Evolutionary conservation across 2,113 vertebrate species (phyloP).

Genomic region (Phrynosoma platyrhinos): DNA sequence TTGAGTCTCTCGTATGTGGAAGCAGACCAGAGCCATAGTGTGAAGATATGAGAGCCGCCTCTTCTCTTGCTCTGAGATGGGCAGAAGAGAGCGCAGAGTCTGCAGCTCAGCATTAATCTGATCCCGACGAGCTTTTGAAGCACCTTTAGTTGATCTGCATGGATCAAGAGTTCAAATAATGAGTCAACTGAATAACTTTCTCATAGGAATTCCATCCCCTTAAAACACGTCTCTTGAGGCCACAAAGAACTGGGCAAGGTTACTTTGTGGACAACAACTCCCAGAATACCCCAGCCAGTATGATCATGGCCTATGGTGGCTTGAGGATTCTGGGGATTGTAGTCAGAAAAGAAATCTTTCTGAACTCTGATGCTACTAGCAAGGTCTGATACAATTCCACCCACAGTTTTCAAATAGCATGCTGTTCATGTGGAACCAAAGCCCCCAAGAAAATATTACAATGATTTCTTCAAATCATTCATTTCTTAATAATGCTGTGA

Average conservation of each 20-base stretch:
- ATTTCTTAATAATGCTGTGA: background rate
- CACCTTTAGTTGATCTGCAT: constrained; percentile 88
- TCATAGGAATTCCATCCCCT: background rate
- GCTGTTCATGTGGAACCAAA: background rate
- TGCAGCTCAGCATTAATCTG: constrained; percentile 87
- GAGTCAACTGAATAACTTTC: background rate
- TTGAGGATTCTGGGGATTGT: background rate
- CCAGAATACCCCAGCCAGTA: background rate
- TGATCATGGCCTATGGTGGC: background rate
- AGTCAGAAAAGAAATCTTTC: background rate
- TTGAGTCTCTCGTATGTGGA: constrained; percentile 79
- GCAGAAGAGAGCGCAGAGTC: constrained; percentile 82
- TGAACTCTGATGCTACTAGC: background rate
- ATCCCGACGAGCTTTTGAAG: constrained; percentile 88
- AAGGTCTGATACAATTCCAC: background rate
- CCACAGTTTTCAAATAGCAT: background rate
- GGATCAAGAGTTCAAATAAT: constrained; percentile 30
- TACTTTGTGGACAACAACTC: background rate
- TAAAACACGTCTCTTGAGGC: background rate
- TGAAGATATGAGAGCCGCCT: constrained; percentile 88
- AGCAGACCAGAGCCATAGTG: constrained; percentile 87
- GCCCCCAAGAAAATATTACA: background rate
- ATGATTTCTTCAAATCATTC: background rate
- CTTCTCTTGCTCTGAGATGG: constrained; percentile 77
- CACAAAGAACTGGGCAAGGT: background rate